These are phyloP conservation scores for Sussaba pulchella DNA, from an alignment of 2,888 invertebrate species.

Conservation along the genomic window DNA sequence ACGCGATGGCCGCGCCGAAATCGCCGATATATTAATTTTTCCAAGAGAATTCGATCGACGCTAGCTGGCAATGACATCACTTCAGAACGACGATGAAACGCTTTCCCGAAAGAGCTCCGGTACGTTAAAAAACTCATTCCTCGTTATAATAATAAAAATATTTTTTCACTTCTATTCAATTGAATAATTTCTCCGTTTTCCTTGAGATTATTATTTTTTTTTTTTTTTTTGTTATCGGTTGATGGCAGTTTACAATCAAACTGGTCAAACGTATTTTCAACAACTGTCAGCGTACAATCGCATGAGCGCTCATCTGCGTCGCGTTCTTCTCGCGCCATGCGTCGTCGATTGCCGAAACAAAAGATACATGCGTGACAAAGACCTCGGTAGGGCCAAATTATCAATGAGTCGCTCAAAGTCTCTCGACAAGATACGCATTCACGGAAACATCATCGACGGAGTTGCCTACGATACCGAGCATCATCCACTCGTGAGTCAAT, in stretches of 20 bases:
- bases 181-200: slow-evolving; percentile 14
- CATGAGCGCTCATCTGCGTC: slow-evolving; percentile 80
- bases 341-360: slow-evolving; percentile 79
- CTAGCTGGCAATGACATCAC: not conserved
- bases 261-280: slow-evolving; percentile 79
- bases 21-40: not conserved
- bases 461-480: slow-evolving; percentile 79
- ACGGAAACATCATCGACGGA: slow-evolving; percentile 76
- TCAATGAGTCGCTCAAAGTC: slow-evolving; percentile 38
- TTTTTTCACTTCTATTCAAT: not conserved
- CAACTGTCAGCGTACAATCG: slow-evolving; percentile 80
- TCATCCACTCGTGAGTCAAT: slow-evolving; percentile 79
- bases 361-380: slow-evolving; percentile 68
- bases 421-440: slow-evolving; percentile 64
- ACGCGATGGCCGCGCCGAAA: not conserved
- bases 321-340: slow-evolving; percentile 79
- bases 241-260: slow-evolving; percentile 78
- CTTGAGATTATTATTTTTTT: no score
- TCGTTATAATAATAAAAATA: not conserved
- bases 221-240: no score
- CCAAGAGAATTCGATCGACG: not conserved
- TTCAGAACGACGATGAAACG: slow-evolving; percentile 17
- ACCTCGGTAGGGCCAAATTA: slow-evolving; percentile 42
- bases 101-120: slow-evolving; percentile 66
- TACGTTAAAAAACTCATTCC: slow-evolving; percentile 52